phyloP scores from a whole-genome alignment of 2,113 vertebrate genomes.

The Osmerus mordax region DNA sequence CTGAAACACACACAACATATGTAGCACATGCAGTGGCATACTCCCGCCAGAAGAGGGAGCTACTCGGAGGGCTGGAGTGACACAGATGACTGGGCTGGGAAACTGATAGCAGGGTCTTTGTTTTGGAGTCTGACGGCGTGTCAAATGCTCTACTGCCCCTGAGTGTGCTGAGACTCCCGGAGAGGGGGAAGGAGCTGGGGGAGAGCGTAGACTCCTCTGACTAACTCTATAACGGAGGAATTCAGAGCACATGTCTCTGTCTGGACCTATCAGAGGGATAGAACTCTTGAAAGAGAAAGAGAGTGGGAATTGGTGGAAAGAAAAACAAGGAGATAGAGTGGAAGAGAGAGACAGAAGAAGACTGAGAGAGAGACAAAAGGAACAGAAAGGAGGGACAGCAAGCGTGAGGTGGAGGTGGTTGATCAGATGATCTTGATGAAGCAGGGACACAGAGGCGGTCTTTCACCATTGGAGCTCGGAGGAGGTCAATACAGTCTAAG shows the following conservation, averaged over 20 bases:
- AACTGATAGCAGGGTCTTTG: too few species aligned
- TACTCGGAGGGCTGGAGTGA: not conserved
- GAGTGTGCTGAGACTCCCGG: not conserved
- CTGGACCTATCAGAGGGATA: slow-evolving; percentile 32
- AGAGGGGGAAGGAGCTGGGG: not conserved
- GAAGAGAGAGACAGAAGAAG: not conserved
- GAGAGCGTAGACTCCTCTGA: too few species aligned
- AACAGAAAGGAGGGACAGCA: too few species aligned
- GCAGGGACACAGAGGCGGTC: too few species aligned
- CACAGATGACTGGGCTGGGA: too few species aligned
- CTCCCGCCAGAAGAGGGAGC: not conserved
- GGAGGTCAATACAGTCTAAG: too few species aligned
- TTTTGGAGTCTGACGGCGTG: too few species aligned
- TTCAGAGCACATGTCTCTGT: slow-evolving; percentile 31
- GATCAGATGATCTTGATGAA: too few species aligned
- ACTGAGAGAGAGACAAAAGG: not conserved
- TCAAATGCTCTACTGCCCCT: too few species aligned
- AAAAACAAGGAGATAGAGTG: slow-evolving; percentile 7
- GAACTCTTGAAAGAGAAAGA: not conserved
- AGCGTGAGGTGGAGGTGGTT: too few species aligned
- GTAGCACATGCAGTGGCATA: not conserved
- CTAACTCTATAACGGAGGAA: too few species aligned
- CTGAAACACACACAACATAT: slow-evolving; percentile 61
- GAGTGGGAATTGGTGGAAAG: not conserved
- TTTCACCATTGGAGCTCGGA: too few species aligned